Conservation (phyloP, 1,140 invertebrate species). For the Aricia agestis region DNA sequence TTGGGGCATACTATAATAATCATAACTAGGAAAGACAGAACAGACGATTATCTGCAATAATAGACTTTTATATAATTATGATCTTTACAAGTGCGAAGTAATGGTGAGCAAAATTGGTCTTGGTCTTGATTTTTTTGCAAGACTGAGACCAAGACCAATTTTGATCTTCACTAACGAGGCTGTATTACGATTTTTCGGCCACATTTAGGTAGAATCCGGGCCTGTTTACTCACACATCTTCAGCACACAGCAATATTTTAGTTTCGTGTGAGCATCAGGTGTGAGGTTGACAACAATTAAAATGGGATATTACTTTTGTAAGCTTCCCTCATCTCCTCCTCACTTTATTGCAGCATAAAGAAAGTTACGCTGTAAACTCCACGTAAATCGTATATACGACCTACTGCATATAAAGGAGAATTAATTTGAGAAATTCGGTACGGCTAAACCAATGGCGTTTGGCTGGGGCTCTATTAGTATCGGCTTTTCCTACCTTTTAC, state of each 20-base stretch:
- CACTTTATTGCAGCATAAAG: conserved; percentile 72
- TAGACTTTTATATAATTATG: too few species aligned
- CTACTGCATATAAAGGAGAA: conserved; percentile 66
- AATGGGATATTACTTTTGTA: conserved; percentile 50
- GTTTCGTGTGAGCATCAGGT: conserved; percentile 58
- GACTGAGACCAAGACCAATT: too few species aligned
- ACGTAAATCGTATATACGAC: conserved; percentile 57
- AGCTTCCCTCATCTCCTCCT: conserved; percentile 34
- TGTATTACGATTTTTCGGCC: too few species aligned
- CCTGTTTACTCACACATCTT: neutral
- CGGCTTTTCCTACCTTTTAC: too few species aligned
- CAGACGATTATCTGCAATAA: too few species aligned
- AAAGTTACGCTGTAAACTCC: conserved; percentile 58
- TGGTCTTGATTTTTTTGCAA: too few species aligned
- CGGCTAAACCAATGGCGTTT: conserved; percentile 38
- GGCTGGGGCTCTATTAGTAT: conserved; percentile 10
- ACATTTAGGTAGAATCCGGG: neutral
- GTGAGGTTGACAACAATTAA: conserved; percentile 57
- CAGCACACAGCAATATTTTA: conserved; percentile 11
- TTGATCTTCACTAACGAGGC: too few species aligned
- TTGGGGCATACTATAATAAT: too few species aligned
- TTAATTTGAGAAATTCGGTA: conserved; percentile 68
- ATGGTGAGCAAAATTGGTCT: too few species aligned
- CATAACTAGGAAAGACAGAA: too few species aligned
- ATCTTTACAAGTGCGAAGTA: too few species aligned